Conservation (phyloP, 2,113 vertebrate species). For the Laticauda colubrina region DNA sequence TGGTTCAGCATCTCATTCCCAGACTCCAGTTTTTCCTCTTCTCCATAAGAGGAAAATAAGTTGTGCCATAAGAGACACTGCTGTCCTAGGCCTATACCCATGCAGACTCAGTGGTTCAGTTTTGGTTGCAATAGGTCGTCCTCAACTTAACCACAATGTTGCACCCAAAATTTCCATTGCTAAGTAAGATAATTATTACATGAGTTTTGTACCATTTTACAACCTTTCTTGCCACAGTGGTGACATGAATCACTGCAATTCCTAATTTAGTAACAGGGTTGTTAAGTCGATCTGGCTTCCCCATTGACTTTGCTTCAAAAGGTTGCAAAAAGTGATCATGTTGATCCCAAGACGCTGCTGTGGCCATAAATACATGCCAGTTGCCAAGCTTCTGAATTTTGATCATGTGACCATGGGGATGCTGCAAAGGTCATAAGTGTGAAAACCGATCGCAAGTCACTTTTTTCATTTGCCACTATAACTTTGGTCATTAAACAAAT, state of each 20-base stretch:
- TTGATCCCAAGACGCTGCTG: background rate
- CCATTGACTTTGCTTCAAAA: background rate
- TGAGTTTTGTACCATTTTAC: background rate
- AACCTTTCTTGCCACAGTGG: background rate
- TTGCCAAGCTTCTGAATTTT: background rate
- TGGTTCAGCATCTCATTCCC: background rate
- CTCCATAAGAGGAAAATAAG: background rate
- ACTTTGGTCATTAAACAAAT: background rate
- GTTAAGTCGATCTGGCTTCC: background rate
- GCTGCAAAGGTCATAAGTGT: background rate
- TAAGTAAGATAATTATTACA: background rate
- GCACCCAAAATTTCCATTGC: background rate
- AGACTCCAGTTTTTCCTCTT: background rate
- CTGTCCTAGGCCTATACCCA: background rate
- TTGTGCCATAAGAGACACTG: background rate
- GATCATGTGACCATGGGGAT: background rate
- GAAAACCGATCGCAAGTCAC: background rate
- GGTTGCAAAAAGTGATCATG: background rate
- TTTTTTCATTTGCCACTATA: background rate
- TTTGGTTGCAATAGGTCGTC: background rate
- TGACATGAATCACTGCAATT: background rate
- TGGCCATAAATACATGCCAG: background rate
- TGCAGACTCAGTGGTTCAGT: background rate
- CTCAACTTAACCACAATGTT: background rate
- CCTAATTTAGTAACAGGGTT: background rate